Conservation (phyloP, 1,140 invertebrate species). For the Drosophila takahashii region DNA sequence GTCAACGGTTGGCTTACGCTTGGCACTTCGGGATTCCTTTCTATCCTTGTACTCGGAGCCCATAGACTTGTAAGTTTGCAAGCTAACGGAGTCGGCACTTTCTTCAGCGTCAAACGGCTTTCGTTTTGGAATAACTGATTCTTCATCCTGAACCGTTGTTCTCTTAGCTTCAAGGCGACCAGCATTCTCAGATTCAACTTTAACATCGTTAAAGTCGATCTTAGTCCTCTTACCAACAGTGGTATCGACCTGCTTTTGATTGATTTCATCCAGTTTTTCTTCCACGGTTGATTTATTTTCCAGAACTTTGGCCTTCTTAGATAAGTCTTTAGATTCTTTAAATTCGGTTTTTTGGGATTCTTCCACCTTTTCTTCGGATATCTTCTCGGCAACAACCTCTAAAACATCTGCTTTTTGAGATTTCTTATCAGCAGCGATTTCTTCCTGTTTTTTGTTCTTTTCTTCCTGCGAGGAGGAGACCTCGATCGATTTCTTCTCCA, state of each 20-base stretch:
- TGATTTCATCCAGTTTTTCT: constrained; percentile 4
- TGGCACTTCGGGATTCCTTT: constrained; percentile 82
- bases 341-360: constrained; percentile 2
- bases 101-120: neutral
- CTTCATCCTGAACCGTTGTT: neutral
- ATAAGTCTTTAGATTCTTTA: constrained; percentile 24
- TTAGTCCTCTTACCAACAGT: neutral
- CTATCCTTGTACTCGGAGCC: constrained; percentile 70
- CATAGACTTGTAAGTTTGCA: constrained; percentile 50
- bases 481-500: constrained; percentile 18
- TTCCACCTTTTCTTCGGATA: constrained; percentile 8
- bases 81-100: constrained; percentile 22
- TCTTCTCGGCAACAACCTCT: too few species aligned
- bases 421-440: neutral
- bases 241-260: constrained; percentile 15
- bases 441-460: neutral
- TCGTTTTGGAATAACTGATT: neutral
- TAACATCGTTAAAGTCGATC: neutral
- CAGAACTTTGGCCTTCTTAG: constrained; percentile 43
- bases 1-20: constrained; percentile 91
- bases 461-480: neutral
- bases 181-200: neutral
- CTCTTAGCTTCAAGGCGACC: neutral
- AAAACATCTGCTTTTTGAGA: too few species aligned
- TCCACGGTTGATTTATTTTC: constrained; percentile 38